Conservation (phyloP, 2,797 vertebrate genomes). For the Enoplosus armatus region DNA sequence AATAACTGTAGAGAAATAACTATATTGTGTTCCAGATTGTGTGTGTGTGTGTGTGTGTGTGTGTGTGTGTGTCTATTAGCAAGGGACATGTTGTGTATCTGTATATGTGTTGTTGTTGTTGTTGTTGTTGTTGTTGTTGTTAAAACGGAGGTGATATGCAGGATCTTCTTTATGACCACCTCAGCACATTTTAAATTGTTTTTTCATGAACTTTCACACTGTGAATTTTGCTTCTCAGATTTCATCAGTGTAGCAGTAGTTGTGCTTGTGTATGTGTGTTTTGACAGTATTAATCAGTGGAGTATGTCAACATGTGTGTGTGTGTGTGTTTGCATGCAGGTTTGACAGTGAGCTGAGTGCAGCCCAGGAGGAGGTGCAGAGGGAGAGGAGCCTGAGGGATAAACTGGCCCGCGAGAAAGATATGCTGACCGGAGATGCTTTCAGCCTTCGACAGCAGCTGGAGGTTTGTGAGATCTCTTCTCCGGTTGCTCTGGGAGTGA, state of each 20-base stretch:
- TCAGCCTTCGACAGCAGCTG: slow-evolving; percentile 93
- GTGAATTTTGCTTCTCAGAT: not conserved
- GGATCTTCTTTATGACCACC: not conserved
- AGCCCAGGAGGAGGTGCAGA: slow-evolving; percentile 92
- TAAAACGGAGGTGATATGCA: not conserved
- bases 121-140: too few species aligned
- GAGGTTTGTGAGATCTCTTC: too few species aligned
- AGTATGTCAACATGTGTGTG: slow-evolving; percentile 22
- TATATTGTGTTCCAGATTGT: slow-evolving; percentile 30
- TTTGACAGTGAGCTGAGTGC: slow-evolving; percentile 93
- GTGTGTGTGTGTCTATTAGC: not conserved
- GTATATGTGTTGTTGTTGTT: not conserved
- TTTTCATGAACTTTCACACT: not conserved
- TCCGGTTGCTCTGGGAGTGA: too few species aligned
- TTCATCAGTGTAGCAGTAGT: not conserved
- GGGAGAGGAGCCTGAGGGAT: slow-evolving; percentile 92
- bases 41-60: not conserved
- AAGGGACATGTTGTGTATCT: not conserved
- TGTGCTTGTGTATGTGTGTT: not conserved
- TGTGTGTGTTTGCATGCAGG: slow-evolving; percentile 74
- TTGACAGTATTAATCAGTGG: slow-evolving; percentile 2
- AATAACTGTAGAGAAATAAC: slow-evolving; percentile 7
- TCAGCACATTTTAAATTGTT: slow-evolving; percentile 7
- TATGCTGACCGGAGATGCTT: slow-evolving; percentile 90
- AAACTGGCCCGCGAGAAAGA: slow-evolving; percentile 95